These are phyloP conservation scores for Mola mola DNA, from an alignment of 2,113 vertebrate genomes.

Conservation along the genomic window DNA sequence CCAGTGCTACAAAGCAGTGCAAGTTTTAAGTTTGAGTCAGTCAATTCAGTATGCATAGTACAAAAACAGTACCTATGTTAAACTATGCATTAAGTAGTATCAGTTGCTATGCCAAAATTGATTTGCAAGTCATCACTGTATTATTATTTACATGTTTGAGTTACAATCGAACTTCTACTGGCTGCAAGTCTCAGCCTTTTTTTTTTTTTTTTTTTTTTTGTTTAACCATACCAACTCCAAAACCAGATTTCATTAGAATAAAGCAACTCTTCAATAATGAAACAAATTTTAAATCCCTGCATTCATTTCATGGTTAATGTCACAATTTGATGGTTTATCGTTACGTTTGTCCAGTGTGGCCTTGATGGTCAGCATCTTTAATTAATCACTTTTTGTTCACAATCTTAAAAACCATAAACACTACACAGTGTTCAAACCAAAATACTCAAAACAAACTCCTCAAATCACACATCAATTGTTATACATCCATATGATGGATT, in stretches of 20 bases:
- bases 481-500: slow-evolving; percentile 59
- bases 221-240: slow-evolving; percentile 36
- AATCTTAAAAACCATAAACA: slow-evolving; percentile 29
- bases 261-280: slow-evolving; percentile 46
- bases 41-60: slow-evolving; percentile 74
- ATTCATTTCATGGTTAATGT: slow-evolving; percentile 60
- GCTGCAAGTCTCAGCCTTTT: slow-evolving; percentile 34
- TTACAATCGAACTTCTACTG: slow-evolving; percentile 34
- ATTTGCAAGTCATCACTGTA: slow-evolving; percentile 44
- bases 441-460: slow-evolving; percentile 29
- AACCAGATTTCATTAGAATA: slow-evolving; percentile 32
- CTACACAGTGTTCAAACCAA: slow-evolving; percentile 40
- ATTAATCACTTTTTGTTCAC: slow-evolving; percentile 29
- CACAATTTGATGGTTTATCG: slow-evolving; percentile 47
- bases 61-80: slow-evolving; percentile 55
- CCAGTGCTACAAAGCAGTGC: slow-evolving; percentile 73
- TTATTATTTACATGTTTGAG: slow-evolving; percentile 64
- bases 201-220: neutral
- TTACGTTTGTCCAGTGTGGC: slow-evolving; percentile 32
- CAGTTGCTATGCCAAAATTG: slow-evolving; percentile 41
- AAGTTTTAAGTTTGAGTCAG: slow-evolving; percentile 68
- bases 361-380: slow-evolving; percentile 37
- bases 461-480: slow-evolving; percentile 32
- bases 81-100: slow-evolving; percentile 63
- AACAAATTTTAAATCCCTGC: slow-evolving; percentile 71